Evolutionary conservation across 92 coral and sea anemone species (phyloP).

Genomic region (Phenganax marumi): DNA sequence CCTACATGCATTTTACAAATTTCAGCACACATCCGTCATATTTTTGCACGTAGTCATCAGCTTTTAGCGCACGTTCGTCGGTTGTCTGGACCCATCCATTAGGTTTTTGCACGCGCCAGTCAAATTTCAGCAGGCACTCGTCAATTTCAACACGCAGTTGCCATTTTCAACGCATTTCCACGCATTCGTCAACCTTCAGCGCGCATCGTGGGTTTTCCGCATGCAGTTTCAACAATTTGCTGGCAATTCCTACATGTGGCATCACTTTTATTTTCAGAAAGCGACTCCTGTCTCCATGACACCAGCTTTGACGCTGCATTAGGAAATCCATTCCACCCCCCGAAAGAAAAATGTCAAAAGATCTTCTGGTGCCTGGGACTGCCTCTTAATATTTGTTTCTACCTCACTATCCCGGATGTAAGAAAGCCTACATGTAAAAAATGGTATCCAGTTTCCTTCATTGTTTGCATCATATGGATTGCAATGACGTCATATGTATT

Average conservation of each 20-base stretch:
- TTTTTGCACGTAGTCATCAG: too few species aligned
- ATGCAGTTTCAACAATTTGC: too few species aligned
- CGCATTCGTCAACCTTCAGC: too few species aligned
- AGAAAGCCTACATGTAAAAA: constrained; percentile 73
- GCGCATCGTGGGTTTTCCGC: too few species aligned
- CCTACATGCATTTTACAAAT: too few species aligned
- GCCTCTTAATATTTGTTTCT: constrained; percentile 73
- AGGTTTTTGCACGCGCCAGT: too few species aligned
- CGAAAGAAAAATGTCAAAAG: constrained; percentile 71
- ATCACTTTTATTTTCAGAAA: neutral
- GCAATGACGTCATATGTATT: constrained; percentile 90
- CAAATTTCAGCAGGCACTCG: too few species aligned
- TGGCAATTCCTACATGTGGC: neutral
- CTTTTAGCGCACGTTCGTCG: too few species aligned
- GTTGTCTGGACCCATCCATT: too few species aligned
- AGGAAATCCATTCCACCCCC: constrained; percentile 84
- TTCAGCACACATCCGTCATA: too few species aligned
- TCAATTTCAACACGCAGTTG: too few species aligned
- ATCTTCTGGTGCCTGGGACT: constrained; percentile 81
- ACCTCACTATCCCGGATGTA: constrained; percentile 89
- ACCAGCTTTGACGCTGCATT: constrained; percentile 68
- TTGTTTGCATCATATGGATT: constrained; percentile 87
- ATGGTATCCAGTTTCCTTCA: constrained; percentile 75
- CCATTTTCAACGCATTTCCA: too few species aligned
- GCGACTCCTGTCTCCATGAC: constrained; percentile 17